Base-by-base conservation (phyloP, 2,113 vertebrate genomes). In the Sterrhoptilus dennistouni region DNA sequence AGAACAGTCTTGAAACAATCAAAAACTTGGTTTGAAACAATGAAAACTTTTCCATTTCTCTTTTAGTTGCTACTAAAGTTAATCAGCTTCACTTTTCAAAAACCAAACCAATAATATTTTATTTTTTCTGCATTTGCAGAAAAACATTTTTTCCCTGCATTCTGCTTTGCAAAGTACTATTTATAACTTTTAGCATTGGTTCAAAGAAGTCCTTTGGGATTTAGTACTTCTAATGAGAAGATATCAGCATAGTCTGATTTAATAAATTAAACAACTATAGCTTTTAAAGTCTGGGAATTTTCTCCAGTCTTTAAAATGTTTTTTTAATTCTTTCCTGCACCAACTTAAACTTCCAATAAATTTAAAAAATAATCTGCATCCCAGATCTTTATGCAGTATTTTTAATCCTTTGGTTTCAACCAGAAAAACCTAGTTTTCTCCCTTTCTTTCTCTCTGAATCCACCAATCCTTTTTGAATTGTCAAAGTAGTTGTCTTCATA, bases 351-450 rank as follows among this genome's bases (percentile, higher is more conserved):
- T 72, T 90, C 10, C 5, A 87, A 52, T 0, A 1, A 54, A 44
- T 61, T 76, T 82, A 1, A 44, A 72, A 85, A 64, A 33, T 16
- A 35, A 33, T 72, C 12, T 31, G 10, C 6, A n/a, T 52, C 24
- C 7, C 1, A 5, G 33, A 60, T 38, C 14, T 64, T 78, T 76
- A 52, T 57, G 17, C 5, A 60, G 14, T 36, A 20, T 40, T 86
- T 86, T 64, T 25, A 83, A 72, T 83, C 2, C 6, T 40, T 79
- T 60, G 6, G 3, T 68, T 89, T 93, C 49, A 64, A 44, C 9
- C 14, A 57, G 75, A 53, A 83, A 82, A 70, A 22, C 1, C 4
- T 33, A 27, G 16, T 3, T 54, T 59, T 74, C 1, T 0, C 9
- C 3, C 1, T 2, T 82, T 47, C 20, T 69, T 33, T 23, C 40